Percentiles rank a stretch among this genome's conserved stretches.
These are phyloP conservation scores for Melitaea athalia DNA, from an alignment of 2,888 invertebrate genomes.

Conservation along the genomic window DNA sequence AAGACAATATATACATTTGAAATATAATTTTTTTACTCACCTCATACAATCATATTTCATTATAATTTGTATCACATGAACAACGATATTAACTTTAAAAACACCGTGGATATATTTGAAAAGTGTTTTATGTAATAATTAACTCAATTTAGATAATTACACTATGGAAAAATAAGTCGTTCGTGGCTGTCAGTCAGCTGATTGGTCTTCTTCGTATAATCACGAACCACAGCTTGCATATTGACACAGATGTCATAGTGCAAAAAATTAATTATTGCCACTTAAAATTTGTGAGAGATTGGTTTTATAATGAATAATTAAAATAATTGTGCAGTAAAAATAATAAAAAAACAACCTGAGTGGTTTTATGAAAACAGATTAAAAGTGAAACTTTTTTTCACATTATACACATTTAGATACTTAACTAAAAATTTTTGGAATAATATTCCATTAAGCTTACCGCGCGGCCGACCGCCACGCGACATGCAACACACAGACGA, in stretches of 20 bases:
- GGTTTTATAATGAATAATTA: no score
- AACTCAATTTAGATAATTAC: constrained; percentile 60
- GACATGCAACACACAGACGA: no score
- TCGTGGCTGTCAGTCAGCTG: constrained; percentile 77
- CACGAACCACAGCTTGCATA: constrained; percentile 20
- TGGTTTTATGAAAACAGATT: no score
- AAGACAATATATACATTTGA: not conserved
- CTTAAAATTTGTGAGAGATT: not conserved
- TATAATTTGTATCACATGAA: constrained; percentile 15
- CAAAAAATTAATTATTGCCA: not conserved
- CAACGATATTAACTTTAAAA: constrained; percentile 12
- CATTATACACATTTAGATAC: no score
- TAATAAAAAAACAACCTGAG: no score
- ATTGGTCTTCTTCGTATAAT: constrained; percentile 54
- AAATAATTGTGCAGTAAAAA: no score
- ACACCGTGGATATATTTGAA: constrained; percentile 17
- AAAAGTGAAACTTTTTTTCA: no score
- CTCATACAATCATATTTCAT: constrained; percentile 37
- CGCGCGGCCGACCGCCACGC: no score
- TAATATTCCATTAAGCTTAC: no score
- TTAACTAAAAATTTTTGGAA: no score
- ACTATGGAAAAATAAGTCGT: constrained; percentile 69
- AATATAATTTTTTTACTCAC: constrained; percentile 32
- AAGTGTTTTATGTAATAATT: constrained; percentile 77
- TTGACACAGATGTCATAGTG: not conserved